Conservation (phyloP, 2,888 invertebrate genomes). For the Chrysolina americana region DNA sequence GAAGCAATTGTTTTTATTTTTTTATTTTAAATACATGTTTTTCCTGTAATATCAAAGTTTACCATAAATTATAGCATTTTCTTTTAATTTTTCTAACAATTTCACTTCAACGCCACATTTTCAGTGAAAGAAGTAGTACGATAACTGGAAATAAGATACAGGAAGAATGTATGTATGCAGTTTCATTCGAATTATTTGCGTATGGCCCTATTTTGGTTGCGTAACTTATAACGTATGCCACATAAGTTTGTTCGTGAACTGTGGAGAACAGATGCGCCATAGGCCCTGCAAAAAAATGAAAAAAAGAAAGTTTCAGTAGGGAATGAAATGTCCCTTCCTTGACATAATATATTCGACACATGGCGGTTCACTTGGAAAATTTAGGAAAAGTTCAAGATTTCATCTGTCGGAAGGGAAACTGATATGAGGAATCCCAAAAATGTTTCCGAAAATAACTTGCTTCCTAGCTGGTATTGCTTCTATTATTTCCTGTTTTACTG, state of each 20-base stretch:
- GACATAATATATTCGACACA: background rate
- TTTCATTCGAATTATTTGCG: slow-evolving; percentile 8
- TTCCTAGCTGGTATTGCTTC: too few species aligned
- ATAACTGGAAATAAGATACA: background rate
- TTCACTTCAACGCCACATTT: background rate
- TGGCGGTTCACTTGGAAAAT: background rate
- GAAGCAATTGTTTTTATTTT: too few species aligned
- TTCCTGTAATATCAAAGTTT: background rate
- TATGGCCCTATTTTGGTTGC: slow-evolving; percentile 81
- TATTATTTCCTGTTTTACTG: too few species aligned
- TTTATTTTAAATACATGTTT: too few species aligned
- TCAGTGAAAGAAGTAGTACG: slow-evolving; percentile 2
- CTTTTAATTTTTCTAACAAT: background rate
- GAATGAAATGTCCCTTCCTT: background rate
- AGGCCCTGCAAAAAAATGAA: slow-evolving; percentile 78
- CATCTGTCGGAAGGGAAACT: background rate
- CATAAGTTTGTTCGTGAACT: slow-evolving; percentile 92
- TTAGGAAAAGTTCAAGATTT: background rate
- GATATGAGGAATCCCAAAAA: background rate
- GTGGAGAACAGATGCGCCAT: slow-evolving; percentile 90
- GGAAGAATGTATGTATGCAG: background rate
- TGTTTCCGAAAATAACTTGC: background rate
- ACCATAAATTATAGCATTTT: background rate
- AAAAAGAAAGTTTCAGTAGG: background rate
- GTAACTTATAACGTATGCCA: slow-evolving; percentile 88